Evolutionary conservation across 1,140 invertebrate genomes (phyloP), one percentile per base, ranked within the genome.

Genomic region (Drosophila simulans): DNA sequence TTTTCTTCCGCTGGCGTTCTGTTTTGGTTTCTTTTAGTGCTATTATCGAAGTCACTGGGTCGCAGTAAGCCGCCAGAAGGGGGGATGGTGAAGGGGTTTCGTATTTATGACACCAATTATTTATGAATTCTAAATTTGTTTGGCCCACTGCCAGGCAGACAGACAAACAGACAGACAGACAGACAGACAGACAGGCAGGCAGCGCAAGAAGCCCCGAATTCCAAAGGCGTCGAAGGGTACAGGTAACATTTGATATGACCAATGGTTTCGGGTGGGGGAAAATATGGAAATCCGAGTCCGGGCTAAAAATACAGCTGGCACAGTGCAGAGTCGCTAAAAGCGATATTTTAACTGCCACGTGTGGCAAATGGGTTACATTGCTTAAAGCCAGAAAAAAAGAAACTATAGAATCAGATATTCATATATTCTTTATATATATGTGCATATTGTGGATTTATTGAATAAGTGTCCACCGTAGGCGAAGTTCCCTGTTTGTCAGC

Each of bases 111-210:
- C 83, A 88, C 75, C 83, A 88, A 88, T 88, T 88, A 88, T 88
- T 86, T 86, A 86, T 86, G 83, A 86, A 86, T 86, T 83, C 84
- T 53, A 86, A 86, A 83, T 86, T 88, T 88, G 83, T 88, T 86
- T 86, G 82, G 83, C 79, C 66, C 74, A 69, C 68, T 86, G 82
- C 82, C 82, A 86, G 39, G 59, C 71, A 62, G 66, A 51, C 56
- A 27, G 7, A 27, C 27, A 31, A 7, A 31, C 27, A 31, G 8
- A 31, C 27, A 31, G 27, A 31, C 82, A 86, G 39, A 51, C 71
- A 62, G 65, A n/a, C n/a, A 31, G 8, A 31, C 31, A 31, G 31
- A 31, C 82, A 86, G 39, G 55, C 71, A 62, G 65, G 46, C 60
- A 52, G 37, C 17, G 40, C 17, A 27, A 45, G 48, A 66, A 71